Evolutionary conservation across 2,797 vertebrate genomes (phyloP).

Genomic region (Natrix natrix): DNA sequence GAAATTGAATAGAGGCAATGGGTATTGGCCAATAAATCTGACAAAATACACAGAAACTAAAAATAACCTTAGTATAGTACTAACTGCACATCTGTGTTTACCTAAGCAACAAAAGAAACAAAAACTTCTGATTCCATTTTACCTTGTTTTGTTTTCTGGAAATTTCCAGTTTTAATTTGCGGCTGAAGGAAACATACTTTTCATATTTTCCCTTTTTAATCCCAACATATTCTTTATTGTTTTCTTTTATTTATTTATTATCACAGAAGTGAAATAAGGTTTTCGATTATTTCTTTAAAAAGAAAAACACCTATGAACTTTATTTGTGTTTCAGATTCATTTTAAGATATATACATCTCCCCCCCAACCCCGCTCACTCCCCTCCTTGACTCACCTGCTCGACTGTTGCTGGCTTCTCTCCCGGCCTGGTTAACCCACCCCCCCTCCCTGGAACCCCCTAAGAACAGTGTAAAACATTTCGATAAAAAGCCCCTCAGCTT

Average conservation of each 20-base stretch:
- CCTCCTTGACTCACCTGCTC: too few species aligned
- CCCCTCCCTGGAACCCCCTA: too few species aligned
- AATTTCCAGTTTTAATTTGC: neutral
- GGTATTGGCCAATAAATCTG: neutral
- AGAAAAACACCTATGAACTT: neutral
- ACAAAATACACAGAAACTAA: neutral
- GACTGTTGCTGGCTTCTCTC: too few species aligned
- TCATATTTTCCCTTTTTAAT: neutral
- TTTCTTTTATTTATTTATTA: neutral
- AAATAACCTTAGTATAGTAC: neutral
- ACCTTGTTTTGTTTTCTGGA: neutral
- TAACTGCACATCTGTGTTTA: neutral
- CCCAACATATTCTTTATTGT: neutral
- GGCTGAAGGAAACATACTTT: neutral
- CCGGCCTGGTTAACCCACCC: too few species aligned
- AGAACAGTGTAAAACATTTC: too few species aligned
- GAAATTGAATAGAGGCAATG: neutral
- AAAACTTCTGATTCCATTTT: neutral
- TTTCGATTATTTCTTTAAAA: neutral
- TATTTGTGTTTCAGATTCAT: neutral
- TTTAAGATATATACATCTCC: neutral
- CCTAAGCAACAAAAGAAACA: neutral
- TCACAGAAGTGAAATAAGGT: neutral
- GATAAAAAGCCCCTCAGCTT: too few species aligned
- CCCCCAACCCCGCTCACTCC: too few species aligned